phyloP scores from a whole-genome alignment of 1,140 invertebrate genomes.

The Calliopsis andreniformis region DNA sequence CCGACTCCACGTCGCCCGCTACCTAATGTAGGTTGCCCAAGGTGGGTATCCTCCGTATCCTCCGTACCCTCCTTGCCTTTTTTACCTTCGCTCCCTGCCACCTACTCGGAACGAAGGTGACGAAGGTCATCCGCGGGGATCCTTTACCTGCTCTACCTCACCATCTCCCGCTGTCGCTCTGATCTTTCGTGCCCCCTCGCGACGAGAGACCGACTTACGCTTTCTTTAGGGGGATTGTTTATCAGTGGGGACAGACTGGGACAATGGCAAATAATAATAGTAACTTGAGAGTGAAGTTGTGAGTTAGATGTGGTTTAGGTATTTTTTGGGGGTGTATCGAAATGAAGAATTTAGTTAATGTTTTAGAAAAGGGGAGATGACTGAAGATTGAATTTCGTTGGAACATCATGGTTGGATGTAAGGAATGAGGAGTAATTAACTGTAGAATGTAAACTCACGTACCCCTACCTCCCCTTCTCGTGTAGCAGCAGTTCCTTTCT shows the following conservation, averaged over 20 bases:
- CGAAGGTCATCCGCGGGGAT: conserved; percentile 21
- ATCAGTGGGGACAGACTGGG: too few species aligned
- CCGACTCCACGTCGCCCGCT: conserved; percentile 53
- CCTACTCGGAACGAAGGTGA: conserved; percentile 24
- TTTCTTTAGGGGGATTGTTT: not conserved
- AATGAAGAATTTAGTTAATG: too few species aligned
- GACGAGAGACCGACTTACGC: not conserved
- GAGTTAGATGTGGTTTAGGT: too few species aligned
- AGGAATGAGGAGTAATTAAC: too few species aligned
- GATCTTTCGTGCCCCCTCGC: not conserved
- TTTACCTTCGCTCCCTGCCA: conserved; percentile 13
- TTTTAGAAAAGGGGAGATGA: too few species aligned
- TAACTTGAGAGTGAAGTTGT: too few species aligned
- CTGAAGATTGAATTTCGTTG: too few species aligned
- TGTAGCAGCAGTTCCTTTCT: not conserved
- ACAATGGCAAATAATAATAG: too few species aligned
- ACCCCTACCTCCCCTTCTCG: too few species aligned
- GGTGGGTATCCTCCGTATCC: conserved; percentile 44
- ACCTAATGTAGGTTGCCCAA: conserved; percentile 57
- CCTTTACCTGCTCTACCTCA: not conserved
- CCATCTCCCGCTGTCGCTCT: not conserved
- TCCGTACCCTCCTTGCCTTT: conserved; percentile 43
- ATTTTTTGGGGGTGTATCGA: too few species aligned
- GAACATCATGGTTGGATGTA: too few species aligned
- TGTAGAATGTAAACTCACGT: too few species aligned